Conservation (phyloP, 2,113 vertebrate genomes). For the Pardalotus punctatus region DNA sequence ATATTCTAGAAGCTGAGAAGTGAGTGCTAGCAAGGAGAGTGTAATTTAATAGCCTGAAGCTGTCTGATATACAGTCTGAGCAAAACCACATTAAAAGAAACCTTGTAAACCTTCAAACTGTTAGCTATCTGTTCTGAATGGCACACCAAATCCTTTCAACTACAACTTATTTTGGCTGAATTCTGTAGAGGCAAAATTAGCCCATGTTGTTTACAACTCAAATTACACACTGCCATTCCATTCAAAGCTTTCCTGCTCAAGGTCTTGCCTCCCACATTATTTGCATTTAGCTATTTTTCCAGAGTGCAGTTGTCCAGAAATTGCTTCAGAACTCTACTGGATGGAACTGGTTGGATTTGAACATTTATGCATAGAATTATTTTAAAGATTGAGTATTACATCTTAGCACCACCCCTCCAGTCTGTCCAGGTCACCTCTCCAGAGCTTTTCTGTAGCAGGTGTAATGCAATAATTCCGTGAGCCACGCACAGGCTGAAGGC, state of each 20-base stretch:
- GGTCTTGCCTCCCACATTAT: not conserved
- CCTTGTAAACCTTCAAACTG: constrained; percentile 58
- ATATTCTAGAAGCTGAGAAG: constrained; percentile 31
- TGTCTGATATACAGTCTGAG: constrained; percentile 6
- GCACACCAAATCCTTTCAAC: constrained; percentile 58
- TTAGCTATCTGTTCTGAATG: constrained; percentile 47
- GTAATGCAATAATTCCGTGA: not conserved
- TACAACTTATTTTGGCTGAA: constrained; percentile 57
- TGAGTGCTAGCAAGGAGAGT: constrained; percentile 38
- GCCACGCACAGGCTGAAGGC: not conserved
- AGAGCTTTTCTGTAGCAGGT: not conserved
- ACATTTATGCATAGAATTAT: not conserved
- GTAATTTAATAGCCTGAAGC: constrained; percentile 65
- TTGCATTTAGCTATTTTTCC: constrained; percentile 12
- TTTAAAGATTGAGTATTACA: not conserved
- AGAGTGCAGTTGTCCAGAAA: constrained; percentile 1
- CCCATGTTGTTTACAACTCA: constrained; percentile 47
- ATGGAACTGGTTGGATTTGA: not conserved
- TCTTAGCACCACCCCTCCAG: not conserved
- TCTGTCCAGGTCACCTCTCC: not conserved
- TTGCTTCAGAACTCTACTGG: not conserved
- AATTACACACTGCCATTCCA: constrained; percentile 33
- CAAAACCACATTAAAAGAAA: constrained; percentile 57
- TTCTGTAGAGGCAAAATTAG: constrained; percentile 46
- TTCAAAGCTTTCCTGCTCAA: constrained; percentile 22